Evolutionary conservation across 2,113 vertebrate genomes (phyloP).

Genomic region (Alces alces): DNA sequence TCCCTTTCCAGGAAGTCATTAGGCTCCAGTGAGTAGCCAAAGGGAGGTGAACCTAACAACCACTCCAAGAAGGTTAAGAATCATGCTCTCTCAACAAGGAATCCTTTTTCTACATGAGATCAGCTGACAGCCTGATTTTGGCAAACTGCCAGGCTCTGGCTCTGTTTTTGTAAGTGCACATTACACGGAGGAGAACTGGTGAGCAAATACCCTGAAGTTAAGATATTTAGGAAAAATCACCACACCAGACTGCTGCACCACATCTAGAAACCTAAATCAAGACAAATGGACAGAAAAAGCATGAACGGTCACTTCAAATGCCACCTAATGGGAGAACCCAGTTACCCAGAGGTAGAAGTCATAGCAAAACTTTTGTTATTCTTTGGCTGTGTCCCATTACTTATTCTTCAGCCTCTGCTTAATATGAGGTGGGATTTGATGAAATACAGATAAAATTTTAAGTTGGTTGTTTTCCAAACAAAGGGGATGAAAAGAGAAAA

Average conservation of each 20-base stretch:
- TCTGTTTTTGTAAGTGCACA: not conserved
- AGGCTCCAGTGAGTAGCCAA: conserved; percentile 34
- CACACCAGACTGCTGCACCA: not conserved
- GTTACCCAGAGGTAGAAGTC: not conserved
- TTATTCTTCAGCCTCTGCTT: not conserved
- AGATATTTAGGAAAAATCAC: not conserved
- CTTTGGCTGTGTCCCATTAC: not conserved
- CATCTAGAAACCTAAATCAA: not conserved
- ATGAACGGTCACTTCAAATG: not conserved
- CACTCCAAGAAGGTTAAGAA: not conserved
- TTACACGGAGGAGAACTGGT: not conserved
- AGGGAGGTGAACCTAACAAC: not conserved
- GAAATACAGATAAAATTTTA: not conserved
- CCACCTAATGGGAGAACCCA: not conserved
- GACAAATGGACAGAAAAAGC: not conserved
- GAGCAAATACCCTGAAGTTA: not conserved
- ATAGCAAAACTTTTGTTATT: not conserved
- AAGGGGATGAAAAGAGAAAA: not conserved
- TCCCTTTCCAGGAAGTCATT: conserved; percentile 55
- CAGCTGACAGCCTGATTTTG: not conserved
- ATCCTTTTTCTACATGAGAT: not conserved
- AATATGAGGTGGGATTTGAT: not conserved
- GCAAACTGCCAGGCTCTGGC: not conserved
- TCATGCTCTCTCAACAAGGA: rapidly evolving
- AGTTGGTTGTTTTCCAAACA: not conserved